Percentiles rank a stretch among this genome's conserved stretches.
These are phyloP conservation scores for Tetranychus cinnabarinus DNA, from an alignment of 1,140 invertebrate genomes.

Conservation along the genomic window DNA sequence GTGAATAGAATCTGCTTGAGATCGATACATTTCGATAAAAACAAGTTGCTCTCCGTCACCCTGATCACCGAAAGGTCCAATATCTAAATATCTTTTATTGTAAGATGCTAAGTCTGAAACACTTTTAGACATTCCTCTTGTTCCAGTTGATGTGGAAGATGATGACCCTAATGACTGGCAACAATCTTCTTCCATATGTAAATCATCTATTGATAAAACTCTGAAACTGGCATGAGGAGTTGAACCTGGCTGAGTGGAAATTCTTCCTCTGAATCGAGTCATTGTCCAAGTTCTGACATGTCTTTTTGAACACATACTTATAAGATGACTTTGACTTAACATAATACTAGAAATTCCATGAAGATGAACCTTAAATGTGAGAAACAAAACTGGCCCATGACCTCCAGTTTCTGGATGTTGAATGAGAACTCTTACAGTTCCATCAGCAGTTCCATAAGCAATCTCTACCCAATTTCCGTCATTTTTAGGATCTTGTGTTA, in stretches of 20 bases:
- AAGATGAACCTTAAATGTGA: constrained; percentile 83
- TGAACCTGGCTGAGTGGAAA: constrained; percentile 88
- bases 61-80: constrained; percentile 86
- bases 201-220: constrained; percentile 68
- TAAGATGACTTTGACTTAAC: constrained; percentile 82
- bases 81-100: neutral
- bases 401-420: constrained; percentile 96
- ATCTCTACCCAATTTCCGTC: constrained; percentile 99
- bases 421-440: constrained; percentile 77
- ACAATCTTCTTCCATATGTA: constrained; percentile 23
- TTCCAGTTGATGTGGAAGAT: neutral
- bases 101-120: too few relatives aligned
- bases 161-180: neutral
- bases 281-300: constrained; percentile 91
- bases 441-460: constrained; percentile 69
- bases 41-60: constrained; percentile 69
- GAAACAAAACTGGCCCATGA: constrained; percentile 86
- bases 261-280: constrained; percentile 75
- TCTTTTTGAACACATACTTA: constrained; percentile 33
- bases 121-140: too few relatives aligned
- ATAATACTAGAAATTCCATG: constrained; percentile 85
- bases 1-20: constrained; percentile 81
- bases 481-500: constrained; percentile 73
- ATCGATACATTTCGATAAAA: constrained; percentile 90
- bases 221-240: constrained; percentile 90